phyloP scores from a whole-genome alignment of 2,888 invertebrate genomes.

The Eledona agricola region DNA sequence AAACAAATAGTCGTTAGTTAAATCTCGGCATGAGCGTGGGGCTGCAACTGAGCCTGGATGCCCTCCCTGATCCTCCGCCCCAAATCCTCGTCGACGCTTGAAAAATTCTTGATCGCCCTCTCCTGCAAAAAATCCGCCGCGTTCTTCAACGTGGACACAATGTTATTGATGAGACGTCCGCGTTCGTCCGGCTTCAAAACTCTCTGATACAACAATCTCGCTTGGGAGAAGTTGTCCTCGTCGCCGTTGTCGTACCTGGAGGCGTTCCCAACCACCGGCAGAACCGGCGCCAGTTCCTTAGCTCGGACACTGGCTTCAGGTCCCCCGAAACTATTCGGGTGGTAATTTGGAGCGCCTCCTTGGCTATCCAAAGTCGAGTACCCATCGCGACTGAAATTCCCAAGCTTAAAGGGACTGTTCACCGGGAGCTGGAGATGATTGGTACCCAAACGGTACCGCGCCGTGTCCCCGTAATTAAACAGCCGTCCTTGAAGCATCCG shows the following conservation, averaged over 20 bases:
- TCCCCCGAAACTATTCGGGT: constrained; percentile 94
- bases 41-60: constrained; percentile 40
- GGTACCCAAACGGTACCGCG: constrained; percentile 87
- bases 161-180: constrained; percentile 79
- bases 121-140: constrained; percentile 88
- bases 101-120: constrained; percentile 85
- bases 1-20: too few species aligned
- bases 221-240: constrained; percentile 92
- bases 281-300: constrained; percentile 67
- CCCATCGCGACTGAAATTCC: constrained; percentile 91
- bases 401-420: constrained; percentile 84
- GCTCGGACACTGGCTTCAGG: constrained; percentile 78
- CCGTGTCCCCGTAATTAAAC: constrained; percentile 91
- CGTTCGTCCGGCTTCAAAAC: constrained; percentile 77
- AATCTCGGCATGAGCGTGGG: constrained; percentile 42
- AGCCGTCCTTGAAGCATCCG: constrained; percentile 91
- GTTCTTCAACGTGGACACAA: constrained; percentile 78
- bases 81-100: constrained; percentile 80
- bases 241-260: constrained; percentile 80
- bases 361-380: constrained; percentile 79
- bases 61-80: constrained; percentile 74
- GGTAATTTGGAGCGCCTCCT: constrained; percentile 94
- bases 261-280: constrained; percentile 76
- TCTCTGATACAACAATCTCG: constrained; percentile 85
- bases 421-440: constrained; percentile 94